phyloP scores from a whole-genome alignment of 1,140 invertebrate species.

The Drosophila varians region DNA sequence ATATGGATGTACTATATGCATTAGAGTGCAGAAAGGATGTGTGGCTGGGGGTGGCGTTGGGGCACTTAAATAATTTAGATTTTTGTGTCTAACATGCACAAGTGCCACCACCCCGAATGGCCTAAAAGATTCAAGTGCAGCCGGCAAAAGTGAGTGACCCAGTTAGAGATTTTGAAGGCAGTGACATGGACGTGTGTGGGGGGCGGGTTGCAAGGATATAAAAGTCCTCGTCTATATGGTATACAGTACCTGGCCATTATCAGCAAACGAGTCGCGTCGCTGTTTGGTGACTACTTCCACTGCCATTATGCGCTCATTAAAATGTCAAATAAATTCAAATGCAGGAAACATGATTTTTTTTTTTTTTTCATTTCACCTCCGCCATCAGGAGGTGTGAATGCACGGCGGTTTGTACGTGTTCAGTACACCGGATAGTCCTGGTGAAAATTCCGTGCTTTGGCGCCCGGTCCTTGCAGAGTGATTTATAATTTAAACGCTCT shows the following conservation, averaged over 20 bases:
- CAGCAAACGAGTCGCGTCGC: constrained; percentile 33
- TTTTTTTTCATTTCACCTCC: too few species aligned
- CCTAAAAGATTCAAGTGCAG: constrained; percentile 80
- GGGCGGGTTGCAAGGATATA: not conserved
- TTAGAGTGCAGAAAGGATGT: not conserved
- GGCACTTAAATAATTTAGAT: constrained; percentile 81
- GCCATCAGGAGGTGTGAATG: constrained; percentile 6
- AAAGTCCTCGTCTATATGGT: not conserved
- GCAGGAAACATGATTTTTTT: constrained; percentile 60
- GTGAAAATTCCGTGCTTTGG: constrained; percentile 15
- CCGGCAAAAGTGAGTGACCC: constrained; percentile 74
- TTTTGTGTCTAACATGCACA: constrained; percentile 82
- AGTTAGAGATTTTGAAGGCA: constrained; percentile 54
- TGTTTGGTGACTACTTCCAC: constrained; percentile 20
- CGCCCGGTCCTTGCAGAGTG: constrained; percentile 18
- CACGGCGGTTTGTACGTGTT: constrained; percentile 14
- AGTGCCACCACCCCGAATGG: constrained; percentile 71
- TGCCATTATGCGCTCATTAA: constrained; percentile 78
- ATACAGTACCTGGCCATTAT: constrained; percentile 39
- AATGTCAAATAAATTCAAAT: constrained; percentile 81
- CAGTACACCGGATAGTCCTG: constrained; percentile 33
- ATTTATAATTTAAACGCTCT: constrained; percentile 50
- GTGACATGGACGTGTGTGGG: not conserved
- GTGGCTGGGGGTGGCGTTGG: constrained; percentile 4
- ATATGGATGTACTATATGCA: not conserved